Conservation (phyloP, 2,888 invertebrate species). For the Trypoxylon attenuatum region DNA sequence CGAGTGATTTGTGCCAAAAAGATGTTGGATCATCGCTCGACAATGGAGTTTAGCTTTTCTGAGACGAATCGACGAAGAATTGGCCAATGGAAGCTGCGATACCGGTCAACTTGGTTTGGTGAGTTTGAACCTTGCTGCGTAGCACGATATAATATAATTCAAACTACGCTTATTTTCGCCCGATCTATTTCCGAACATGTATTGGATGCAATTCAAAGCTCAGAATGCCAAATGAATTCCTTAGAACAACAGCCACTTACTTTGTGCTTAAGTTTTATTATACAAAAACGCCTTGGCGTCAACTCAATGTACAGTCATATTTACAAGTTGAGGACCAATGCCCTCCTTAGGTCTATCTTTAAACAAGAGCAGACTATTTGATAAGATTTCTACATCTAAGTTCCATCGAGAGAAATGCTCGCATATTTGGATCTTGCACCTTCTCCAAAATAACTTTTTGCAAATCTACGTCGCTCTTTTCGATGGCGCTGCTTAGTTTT, state of each 20-base stretch:
- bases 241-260: neutral
- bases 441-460: conserved; percentile 83
- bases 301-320: conserved; percentile 25
- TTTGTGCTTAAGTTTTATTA: conserved; percentile 16
- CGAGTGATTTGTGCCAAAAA: too few species aligned
- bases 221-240: neutral
- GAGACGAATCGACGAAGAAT: too few species aligned
- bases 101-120: too few species aligned
- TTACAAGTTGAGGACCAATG: too few species aligned
- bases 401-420: conserved; percentile 88
- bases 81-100: too few species aligned
- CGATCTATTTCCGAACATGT: conserved; percentile 4
- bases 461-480: conserved; percentile 82
- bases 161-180: neutral
- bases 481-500: conserved; percentile 79
- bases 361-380: too few species aligned
- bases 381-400: conserved; percentile 75
- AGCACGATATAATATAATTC: too few species aligned
- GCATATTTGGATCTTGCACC: conserved; percentile 87
- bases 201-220: conserved; percentile 25
- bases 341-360: too few species aligned
- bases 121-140: too few species aligned
- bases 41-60: too few species aligned
- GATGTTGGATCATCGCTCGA: too few species aligned
- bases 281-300: conserved; percentile 13